These are phyloP conservation scores for Eudyptes chrysolophus DNA, from an alignment of 2,113 vertebrate genomes.

Conservation along the genomic window DNA sequence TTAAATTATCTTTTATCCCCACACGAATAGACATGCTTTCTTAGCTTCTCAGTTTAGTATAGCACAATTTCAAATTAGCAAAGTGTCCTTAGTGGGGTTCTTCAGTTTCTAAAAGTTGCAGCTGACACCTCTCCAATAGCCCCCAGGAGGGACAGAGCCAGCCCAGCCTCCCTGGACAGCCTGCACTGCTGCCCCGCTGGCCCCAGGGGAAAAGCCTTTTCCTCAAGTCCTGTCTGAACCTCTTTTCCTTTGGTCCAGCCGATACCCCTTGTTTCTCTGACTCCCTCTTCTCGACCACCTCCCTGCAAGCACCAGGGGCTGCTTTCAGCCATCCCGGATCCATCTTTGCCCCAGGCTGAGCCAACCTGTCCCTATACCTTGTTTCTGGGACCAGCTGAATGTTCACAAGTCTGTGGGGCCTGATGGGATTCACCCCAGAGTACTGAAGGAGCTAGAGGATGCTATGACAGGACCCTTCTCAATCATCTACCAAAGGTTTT, in stretches of 20 bases:
- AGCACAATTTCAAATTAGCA: not conserved
- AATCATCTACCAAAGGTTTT: not conserved
- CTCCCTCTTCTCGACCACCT: not conserved
- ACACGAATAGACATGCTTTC: not conserved
- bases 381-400: not conserved
- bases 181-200: rapidly evolving
- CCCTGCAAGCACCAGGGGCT: not conserved
- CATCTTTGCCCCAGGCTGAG: not conserved
- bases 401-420: not conserved
- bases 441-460: not conserved
- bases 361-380: not conserved
- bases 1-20: not conserved
- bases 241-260: not conserved
- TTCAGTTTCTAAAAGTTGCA: not conserved
- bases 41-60: not conserved
- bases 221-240: not conserved
- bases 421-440: not conserved
- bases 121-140: not conserved
- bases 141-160: rapidly evolving
- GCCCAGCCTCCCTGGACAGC: too few relatives aligned
- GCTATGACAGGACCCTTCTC: not conserved
- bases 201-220: not conserved
- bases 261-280: not conserved
- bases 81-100: not conserved
- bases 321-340: not conserved